Evolutionary conservation across 2,888 invertebrate species (phyloP).

Genomic region (Pseudoips prasinana): DNA sequence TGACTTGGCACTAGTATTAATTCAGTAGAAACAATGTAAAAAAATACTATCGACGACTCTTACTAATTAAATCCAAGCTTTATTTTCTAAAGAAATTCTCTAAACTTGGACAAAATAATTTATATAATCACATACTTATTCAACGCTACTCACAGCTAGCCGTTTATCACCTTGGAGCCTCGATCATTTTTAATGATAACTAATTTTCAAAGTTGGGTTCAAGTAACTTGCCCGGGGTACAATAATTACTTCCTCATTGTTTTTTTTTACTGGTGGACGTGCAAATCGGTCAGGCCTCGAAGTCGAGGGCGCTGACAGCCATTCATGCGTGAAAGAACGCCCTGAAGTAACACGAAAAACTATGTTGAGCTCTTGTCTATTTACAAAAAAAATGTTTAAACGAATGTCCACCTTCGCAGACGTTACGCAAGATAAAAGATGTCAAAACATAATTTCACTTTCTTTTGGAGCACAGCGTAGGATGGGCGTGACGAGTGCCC

Average conservation of each 20-base stretch:
- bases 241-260: conserved; percentile 55
- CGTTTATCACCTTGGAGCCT: conserved; percentile 18
- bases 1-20: too few species aligned
- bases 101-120: too few species aligned
- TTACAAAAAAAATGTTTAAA: conserved; percentile 11
- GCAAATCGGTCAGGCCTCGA: conserved; percentile 42
- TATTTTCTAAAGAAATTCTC: too few species aligned
- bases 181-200: conserved; percentile 20
- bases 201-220: conserved; percentile 44
- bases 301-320: conserved; percentile 49
- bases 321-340: conserved; percentile 52
- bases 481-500: conserved; percentile 68
- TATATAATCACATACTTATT: too few species aligned
- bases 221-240: conserved; percentile 46
- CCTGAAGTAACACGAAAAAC: background rate
- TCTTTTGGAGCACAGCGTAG: conserved; percentile 60
- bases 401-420: conserved; percentile 17
- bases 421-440: conserved; percentile 31
- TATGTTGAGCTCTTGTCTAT: background rate
- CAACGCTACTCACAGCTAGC: too few species aligned
- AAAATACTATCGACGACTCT: too few species aligned
- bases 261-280: conserved; percentile 50
- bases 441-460: conserved; percentile 67
- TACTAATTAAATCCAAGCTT: too few species aligned
- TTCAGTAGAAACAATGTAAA: too few species aligned